phyloP scores from a whole-genome alignment of 2,113 vertebrate species.

The Plecotus auritus region DNA sequence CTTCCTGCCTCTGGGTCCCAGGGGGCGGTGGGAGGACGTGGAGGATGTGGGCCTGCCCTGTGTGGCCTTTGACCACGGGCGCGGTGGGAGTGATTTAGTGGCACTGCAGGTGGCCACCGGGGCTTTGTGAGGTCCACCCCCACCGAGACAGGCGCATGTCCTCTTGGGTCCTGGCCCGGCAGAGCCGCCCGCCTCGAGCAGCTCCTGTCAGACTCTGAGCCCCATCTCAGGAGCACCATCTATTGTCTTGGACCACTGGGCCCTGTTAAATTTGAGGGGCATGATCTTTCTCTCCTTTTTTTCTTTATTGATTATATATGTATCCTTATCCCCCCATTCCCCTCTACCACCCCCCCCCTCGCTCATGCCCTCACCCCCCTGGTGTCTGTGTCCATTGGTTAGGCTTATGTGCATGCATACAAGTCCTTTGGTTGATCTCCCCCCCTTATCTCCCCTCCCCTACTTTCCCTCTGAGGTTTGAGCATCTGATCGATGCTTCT shows the following conservation, averaged over 20 bases:
- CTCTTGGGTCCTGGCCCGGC: background rate
- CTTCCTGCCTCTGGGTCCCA: slow-evolving; percentile 70
- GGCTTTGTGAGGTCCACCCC: background rate
- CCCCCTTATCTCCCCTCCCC: too few relatives aligned
- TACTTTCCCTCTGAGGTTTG: too few relatives aligned
- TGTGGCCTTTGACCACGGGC: rapidly evolving
- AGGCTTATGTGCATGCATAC: too few relatives aligned
- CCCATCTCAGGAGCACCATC: background rate
- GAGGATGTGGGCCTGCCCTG: rapidly evolving
- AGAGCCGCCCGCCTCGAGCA: rapidly evolving
- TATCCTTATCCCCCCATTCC: too few relatives aligned
- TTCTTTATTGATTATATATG: too few relatives aligned
- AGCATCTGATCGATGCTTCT: too few relatives aligned
- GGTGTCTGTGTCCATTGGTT: too few relatives aligned
- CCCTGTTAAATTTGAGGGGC: background rate
- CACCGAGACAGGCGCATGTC: rapidly evolving
- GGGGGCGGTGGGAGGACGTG: rapidly evolving
- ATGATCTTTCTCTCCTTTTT: background rate
- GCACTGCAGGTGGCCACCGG: rapidly evolving
- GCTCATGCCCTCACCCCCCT: too few relatives aligned
- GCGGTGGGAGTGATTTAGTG: background rate
- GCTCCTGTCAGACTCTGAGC: background rate
- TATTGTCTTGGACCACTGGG: background rate
- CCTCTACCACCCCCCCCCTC: too few relatives aligned
- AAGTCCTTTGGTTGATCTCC: too few relatives aligned